Percentiles rank a stretch among this genome's conserved stretches.
phyloP scores from a whole-genome alignment of 2,888 invertebrate species.

The Quadriops clusia region DNA sequence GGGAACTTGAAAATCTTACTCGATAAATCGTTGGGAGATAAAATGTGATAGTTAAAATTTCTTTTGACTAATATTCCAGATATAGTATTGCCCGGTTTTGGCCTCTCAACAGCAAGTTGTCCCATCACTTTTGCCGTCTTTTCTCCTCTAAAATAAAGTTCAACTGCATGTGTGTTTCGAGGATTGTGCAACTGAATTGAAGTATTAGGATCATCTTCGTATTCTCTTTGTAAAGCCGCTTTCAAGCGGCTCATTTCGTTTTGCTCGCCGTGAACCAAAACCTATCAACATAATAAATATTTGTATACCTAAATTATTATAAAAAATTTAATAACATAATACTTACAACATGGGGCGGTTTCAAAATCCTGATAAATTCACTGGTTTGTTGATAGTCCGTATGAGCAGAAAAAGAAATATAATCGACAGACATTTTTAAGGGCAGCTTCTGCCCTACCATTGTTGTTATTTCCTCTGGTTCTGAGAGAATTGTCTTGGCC shows the following conservation, averaged over 20 bases:
- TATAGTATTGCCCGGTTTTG: conserved; percentile 63
- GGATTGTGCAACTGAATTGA: conserved; percentile 91
- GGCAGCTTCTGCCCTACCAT: conserved; percentile 94
- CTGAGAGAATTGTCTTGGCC: conserved; percentile 88
- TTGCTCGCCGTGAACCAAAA: conserved; percentile 95
- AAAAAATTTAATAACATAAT: neutral
- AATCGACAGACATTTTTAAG: conserved; percentile 94
- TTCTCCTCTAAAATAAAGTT: conserved; percentile 91
- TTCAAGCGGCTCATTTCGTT: conserved; percentile 97
- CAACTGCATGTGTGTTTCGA: conserved; percentile 85
- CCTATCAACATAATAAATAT: conserved; percentile 36
- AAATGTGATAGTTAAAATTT: conserved; percentile 95
- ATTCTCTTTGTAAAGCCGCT: conserved; percentile 86
- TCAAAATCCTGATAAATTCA: conserved; percentile 87
- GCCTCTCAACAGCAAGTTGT: conserved; percentile 69
- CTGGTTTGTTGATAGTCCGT: conserved; percentile 97
- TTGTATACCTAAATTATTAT: conserved; percentile 3
- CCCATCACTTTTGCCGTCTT: conserved; percentile 99
- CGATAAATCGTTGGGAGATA: conserved; percentile 81
- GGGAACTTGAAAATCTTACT: conserved; percentile 44
- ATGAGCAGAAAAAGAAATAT: conserved; percentile 98
- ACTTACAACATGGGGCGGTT: conserved; percentile 85
- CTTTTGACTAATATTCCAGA: conserved; percentile 93
- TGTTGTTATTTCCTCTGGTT: conserved; percentile 94
- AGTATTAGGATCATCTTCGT: conserved; percentile 72